Percentiles rank a stretch among this genome's conserved stretches.
These are phyloP conservation scores for Willisornis vidua DNA, from an alignment of 2,113 vertebrate genomes.

Conservation along the genomic window DNA sequence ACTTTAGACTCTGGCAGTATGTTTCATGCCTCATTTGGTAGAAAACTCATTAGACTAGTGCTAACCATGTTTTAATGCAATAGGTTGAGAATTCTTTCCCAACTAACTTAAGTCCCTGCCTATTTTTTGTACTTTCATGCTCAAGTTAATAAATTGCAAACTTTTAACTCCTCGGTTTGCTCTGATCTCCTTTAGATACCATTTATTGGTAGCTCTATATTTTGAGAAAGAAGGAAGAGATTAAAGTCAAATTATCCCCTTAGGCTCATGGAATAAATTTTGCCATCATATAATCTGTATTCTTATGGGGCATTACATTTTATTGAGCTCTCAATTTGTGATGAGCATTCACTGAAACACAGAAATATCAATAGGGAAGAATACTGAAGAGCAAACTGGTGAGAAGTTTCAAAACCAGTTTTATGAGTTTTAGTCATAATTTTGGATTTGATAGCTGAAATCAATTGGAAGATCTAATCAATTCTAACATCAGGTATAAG, in stretches of 20 bases:
- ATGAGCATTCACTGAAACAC: conserved; percentile 15
- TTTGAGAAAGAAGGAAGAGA: conserved; percentile 54
- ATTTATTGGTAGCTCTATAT: conserved; percentile 53
- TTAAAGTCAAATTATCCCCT: conserved; percentile 69
- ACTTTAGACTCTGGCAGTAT: conserved; percentile 71
- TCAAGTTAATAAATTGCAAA: conserved; percentile 71
- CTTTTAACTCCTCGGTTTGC: conserved; percentile 50
- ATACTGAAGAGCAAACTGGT: background rate
- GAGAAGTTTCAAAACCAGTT: background rate
- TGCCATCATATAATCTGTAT: conserved; percentile 29
- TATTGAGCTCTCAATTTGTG: conserved; percentile 52
- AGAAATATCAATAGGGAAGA: background rate
- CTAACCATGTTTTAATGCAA: conserved; percentile 68
- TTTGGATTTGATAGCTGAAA: background rate
- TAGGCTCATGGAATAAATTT: conserved; percentile 54
- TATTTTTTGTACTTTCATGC: conserved; percentile 69
- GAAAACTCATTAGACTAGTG: conserved; percentile 76
- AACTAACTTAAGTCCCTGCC: conserved; percentile 55
- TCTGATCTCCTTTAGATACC: conserved; percentile 65
- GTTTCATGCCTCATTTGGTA: conserved; percentile 78
- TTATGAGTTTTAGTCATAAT: background rate
- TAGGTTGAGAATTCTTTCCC: conserved; percentile 67
- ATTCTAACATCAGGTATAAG: background rate
- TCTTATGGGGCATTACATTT: conserved; percentile 41
- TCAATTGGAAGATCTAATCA: background rate